Percentiles rank a stretch among this genome's conserved stretches.
phyloP scores from a whole-genome alignment of 2,888 invertebrate species.

The Tipula helvola region DNA sequence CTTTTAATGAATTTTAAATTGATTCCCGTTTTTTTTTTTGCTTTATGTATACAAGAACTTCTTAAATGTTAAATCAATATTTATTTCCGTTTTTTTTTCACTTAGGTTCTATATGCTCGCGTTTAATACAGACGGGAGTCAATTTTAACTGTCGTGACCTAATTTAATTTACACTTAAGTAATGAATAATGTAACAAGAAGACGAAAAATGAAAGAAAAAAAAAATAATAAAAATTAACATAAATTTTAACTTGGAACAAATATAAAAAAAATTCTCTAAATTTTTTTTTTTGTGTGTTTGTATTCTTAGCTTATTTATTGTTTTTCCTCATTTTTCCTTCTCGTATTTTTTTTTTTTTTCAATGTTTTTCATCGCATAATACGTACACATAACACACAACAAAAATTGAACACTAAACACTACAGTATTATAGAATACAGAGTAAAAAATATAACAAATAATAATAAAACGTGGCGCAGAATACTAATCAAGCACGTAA shows the following conservation, averaged over 20 bases:
- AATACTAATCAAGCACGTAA: neutral
- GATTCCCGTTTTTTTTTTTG: neutral
- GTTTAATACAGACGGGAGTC: neutral
- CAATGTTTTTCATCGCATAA: neutral
- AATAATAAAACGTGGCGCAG: neutral
- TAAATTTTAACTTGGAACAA: neutral
- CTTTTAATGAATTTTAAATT: neutral
- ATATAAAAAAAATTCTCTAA: neutral
- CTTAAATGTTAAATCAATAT: neutral
- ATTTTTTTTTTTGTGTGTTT: neutral
- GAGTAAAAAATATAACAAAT: neutral
- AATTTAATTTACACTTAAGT: neutral
- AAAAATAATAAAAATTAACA: neutral
- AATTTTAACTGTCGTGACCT: constrained; percentile 4
- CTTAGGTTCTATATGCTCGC: neutral
- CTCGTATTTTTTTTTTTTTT: neutral
- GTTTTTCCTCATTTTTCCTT: neutral
- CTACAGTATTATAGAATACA: neutral
- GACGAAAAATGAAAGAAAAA: neutral
- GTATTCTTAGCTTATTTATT: neutral
- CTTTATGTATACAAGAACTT: neutral
- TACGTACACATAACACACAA: neutral
- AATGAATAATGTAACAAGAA: neutral
- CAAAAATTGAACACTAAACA: neutral
- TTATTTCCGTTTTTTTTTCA: neutral